Base-by-base conservation (phyloP, 2,797 vertebrate genomes). In the Urophycis tenuis region DNA sequence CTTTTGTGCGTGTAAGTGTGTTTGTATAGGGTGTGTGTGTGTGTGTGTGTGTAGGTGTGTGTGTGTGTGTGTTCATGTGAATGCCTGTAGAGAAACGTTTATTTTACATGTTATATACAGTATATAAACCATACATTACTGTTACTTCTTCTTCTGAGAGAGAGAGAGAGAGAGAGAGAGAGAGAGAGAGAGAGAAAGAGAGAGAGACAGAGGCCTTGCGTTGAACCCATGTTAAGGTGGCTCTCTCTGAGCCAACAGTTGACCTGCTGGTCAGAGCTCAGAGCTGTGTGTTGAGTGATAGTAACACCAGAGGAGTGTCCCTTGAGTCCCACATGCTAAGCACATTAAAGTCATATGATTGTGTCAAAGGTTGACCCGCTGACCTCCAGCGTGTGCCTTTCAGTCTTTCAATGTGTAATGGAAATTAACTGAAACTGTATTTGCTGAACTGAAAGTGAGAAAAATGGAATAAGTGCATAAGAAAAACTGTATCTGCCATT, bases 281-380 rank as follows among this genome's bases (percentile, higher is more conserved):
- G n/a, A n/a, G n/a, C n/a, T n/a, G 30, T n/a, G 34, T 36, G 34
- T 25, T n/a, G 3, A 53, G 32, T 34, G 12, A 17, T 71, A 36
- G 72, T 32, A 19, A 29, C 49, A 35, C 34, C 10, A 69, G 3
- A 69, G 53, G 53, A 60, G 22, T 60, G 22, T 60, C 9, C 49
- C 22, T 22, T 33, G n/a, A n/a, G 4, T 36, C 3, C 19, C 53
- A 5, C 17, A 74, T 15, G 12, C 53, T 39, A 41, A 17, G 53
- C n/a, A 5, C 76, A 15, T 41, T 73, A 74, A 12, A 29, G 29
- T 64, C 69, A 74, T 45, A 17, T 41, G 72, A 74, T 70, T 41
- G 60, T 22, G 34, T 33, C 34, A 70, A 73, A 5, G 2, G 4
- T 14, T 31, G 35, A 12, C 67, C 2, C 34, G 45, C 45, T 5